A percentile compares a stretch with the other conserved stretches of the same genome.
Evolutionary conservation across 2,113 vertebrate species (phyloP).

Genomic region (Brachionichthys hirsutus): DNA sequence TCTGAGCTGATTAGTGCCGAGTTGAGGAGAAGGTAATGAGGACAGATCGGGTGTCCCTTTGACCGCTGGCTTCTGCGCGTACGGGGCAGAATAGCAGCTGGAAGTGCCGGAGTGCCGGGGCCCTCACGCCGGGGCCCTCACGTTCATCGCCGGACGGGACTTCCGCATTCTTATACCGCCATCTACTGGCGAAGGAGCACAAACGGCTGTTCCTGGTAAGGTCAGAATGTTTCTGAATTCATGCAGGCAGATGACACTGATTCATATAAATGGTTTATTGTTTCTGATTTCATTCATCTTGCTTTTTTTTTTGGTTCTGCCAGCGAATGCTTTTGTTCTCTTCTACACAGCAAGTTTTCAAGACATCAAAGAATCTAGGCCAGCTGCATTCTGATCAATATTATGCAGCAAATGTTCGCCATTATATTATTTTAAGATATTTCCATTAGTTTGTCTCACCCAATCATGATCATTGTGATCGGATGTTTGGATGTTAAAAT

Average conservation of each 20-base stretch:
- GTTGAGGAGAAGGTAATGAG: constrained; percentile 57
- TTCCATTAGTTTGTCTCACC: too few species aligned
- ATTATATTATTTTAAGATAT: too few species aligned
- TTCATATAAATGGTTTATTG: too few species aligned
- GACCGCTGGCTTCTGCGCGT: constrained; percentile 45
- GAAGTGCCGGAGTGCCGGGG: constrained; percentile 22
- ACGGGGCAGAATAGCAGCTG: constrained; percentile 6
- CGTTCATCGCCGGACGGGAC: background rate
- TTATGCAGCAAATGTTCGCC: too few species aligned
- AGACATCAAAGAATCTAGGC: too few species aligned
- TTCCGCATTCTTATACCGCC: constrained; percentile 68
- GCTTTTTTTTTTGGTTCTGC: too few species aligned
- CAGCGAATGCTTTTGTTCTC: too few species aligned
- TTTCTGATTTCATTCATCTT: too few species aligned
- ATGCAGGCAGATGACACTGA: background rate
- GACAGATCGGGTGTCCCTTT: constrained; percentile 64
- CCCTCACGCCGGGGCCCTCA: constrained; percentile 4
- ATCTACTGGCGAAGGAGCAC: constrained; percentile 66
- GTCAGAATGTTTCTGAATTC: background rate
- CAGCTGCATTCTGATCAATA: too few species aligned
- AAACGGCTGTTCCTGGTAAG: background rate
- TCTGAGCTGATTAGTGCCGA: constrained; percentile 53
- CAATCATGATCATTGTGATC: too few species aligned
- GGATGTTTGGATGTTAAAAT: too few species aligned
- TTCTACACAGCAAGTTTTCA: too few species aligned